These are phyloP conservation scores for Semotilus atromaculatus DNA, from an alignment of 2,797 vertebrate species.

Conservation along the genomic window DNA sequence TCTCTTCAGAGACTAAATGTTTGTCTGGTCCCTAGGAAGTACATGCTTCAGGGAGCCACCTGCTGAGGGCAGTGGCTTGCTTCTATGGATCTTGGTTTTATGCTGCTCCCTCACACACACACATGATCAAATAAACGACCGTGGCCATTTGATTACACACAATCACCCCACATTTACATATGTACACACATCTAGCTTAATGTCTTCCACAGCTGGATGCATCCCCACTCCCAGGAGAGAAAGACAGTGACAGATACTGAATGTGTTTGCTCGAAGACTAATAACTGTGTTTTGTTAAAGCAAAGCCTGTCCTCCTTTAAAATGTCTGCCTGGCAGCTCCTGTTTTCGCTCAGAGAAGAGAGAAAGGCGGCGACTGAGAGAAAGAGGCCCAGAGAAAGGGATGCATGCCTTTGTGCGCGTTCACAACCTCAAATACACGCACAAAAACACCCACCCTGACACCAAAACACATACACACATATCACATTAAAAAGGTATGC, in stretches of 20 bases:
- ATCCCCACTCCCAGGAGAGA: not conserved
- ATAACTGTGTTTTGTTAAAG: conserved; percentile 31
- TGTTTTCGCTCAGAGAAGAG: conserved; percentile 51
- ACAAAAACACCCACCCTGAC: conserved; percentile 34
- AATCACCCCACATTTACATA: conserved; percentile 11
- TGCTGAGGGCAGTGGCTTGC: conserved; percentile 41
- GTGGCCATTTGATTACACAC: not conserved
- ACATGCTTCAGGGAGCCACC: conserved; percentile 34
- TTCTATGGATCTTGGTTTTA: conserved; percentile 26
- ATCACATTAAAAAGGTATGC: conserved; percentile 35
- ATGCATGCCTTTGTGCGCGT: conserved; percentile 58
- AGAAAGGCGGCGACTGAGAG: conserved; percentile 50
- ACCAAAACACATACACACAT: conserved; percentile 39
- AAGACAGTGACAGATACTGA: conserved; percentile 30
- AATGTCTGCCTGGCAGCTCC: conserved; percentile 51
- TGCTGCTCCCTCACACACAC: not conserved
- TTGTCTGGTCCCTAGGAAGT: conserved; percentile 26
- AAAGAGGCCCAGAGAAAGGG: conserved; percentile 61
- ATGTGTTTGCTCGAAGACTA: conserved; percentile 28
- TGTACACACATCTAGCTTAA: conserved; percentile 5
- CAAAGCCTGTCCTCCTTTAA: conserved; percentile 41
- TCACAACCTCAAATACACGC: conserved; percentile 33
- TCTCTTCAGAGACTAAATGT: conserved; percentile 50
- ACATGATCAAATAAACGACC: conserved; percentile 18
- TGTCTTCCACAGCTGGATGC: not conserved